Evolutionary conservation across 2,797 vertebrate species (phyloP).

Genomic region (Sebastiscus tertius): DNA sequence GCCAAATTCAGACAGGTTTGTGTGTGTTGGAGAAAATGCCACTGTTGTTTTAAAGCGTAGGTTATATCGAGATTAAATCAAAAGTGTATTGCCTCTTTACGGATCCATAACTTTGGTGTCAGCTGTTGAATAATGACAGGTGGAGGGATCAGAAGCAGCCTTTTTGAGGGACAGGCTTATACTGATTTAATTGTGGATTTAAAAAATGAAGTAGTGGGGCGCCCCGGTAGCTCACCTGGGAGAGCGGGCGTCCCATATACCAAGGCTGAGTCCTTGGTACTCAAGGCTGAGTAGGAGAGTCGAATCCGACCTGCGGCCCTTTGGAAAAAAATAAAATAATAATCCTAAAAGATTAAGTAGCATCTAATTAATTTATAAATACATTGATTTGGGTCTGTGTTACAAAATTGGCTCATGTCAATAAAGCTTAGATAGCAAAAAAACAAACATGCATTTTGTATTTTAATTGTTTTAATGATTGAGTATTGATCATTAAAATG

Average conservation of each 20-base stretch:
- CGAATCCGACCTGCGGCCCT: too few relatives aligned
- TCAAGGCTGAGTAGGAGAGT: too few relatives aligned
- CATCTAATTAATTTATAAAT: background rate
- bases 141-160: background rate
- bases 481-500: background rate
- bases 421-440: background rate
- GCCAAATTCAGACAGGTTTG: conserved; percentile 98
- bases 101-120: background rate
- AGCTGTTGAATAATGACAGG: background rate
- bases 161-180: background rate
- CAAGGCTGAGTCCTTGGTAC: too few relatives aligned
- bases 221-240: too few relatives aligned
- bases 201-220: background rate
- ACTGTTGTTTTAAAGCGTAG: background rate
- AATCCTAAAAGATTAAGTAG: too few relatives aligned
- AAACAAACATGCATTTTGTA: background rate
- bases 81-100: background rate
- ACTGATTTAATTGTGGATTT: background rate
- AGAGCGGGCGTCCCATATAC: too few relatives aligned
- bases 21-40: background rate
- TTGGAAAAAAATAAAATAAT: too few relatives aligned
- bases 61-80: background rate
- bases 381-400: background rate
- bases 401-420: background rate
- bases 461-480: background rate